Conservation (phyloP, 2,888 invertebrate species). For the Germaria angustata region DNA sequence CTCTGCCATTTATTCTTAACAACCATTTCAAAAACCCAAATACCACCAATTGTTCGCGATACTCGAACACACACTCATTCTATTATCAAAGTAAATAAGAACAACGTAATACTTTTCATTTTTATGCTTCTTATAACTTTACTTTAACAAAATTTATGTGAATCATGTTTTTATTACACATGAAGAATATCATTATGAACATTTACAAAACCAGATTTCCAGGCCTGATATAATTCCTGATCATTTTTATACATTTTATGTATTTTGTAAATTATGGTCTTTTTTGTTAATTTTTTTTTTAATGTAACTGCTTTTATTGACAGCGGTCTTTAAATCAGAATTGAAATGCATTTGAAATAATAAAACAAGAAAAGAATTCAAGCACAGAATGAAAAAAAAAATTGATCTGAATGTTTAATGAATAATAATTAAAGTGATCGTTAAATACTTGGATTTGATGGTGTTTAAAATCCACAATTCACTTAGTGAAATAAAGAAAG, state of each 20-base stretch:
- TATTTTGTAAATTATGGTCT: conserved; percentile 19
- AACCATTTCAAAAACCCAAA: conserved; percentile 26
- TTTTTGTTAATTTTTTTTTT: not conserved
- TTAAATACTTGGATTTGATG: conserved; percentile 9
- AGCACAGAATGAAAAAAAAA: not conserved
- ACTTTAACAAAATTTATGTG: conserved; percentile 54
- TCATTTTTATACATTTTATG: conserved; percentile 7
- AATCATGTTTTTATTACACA: conserved; percentile 61
- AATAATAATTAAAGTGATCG: conserved; percentile 29
- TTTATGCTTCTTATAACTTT: conserved; percentile 31
- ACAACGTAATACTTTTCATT: conserved; percentile 31
- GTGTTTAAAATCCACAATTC: not conserved
- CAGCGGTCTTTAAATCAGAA: conserved; percentile 18
- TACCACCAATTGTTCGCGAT: conserved; percentile 55
- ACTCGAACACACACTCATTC: not conserved
- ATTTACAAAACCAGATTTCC: conserved; percentile 35
- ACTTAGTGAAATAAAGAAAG: not conserved
- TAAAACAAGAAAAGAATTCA: conserved; percentile 4
- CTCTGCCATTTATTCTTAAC: conserved; percentile 34
- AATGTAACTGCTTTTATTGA: conserved; percentile 50
- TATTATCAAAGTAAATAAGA: conserved; percentile 33
- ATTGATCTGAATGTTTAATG: conserved; percentile 36
- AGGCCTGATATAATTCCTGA: conserved; percentile 31
- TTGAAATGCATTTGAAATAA: conserved; percentile 23
- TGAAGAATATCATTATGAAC: conserved; percentile 57